phyloP scores from a whole-genome alignment of 2,113 vertebrate species.

The Lasiurus borealis region DNA sequence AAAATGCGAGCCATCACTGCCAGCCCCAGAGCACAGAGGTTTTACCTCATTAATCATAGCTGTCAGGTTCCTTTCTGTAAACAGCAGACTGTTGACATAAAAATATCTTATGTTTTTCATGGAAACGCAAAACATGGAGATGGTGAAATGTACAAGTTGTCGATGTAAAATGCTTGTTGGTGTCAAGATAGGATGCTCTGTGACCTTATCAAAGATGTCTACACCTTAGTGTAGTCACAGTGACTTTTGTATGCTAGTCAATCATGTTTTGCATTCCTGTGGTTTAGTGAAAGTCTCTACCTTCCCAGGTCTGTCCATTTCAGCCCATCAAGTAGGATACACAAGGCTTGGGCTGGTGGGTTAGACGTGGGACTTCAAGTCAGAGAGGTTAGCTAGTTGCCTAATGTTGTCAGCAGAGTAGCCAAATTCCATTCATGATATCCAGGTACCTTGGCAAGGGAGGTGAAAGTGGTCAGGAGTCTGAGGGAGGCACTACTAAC shows the following conservation, averaged over 20 bases:
- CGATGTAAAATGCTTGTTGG: neutral
- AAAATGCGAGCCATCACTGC: slow-evolving; percentile 63
- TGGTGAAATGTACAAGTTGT: slow-evolving; percentile 24
- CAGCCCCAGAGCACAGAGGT: slow-evolving; percentile 40
- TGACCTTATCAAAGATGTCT: neutral
- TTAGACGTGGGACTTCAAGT: neutral
- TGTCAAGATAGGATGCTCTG: neutral
- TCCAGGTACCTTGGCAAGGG: neutral
- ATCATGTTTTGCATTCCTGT: neutral
- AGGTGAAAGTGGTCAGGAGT: neutral
- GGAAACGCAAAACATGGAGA: slow-evolving; percentile 28
- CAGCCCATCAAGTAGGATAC: neutral
- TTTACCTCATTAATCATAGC: slow-evolving; percentile 71
- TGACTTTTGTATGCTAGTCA: neutral
- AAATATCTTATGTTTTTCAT: slow-evolving; percentile 55
- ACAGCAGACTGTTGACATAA: slow-evolving; percentile 57
- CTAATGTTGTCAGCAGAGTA: neutral
- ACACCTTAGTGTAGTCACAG: neutral
- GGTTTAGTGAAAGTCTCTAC: neutral
- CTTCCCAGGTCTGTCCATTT: neutral
- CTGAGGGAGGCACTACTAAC: neutral
- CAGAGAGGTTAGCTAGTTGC: neutral
- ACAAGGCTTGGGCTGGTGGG: neutral
- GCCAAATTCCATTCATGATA: neutral
- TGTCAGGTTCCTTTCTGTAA: slow-evolving; percentile 72